These are phyloP conservation scores for Artibeus lituratus DNA, from an alignment of 2,797 vertebrate genomes.

Conservation along the genomic window DNA sequence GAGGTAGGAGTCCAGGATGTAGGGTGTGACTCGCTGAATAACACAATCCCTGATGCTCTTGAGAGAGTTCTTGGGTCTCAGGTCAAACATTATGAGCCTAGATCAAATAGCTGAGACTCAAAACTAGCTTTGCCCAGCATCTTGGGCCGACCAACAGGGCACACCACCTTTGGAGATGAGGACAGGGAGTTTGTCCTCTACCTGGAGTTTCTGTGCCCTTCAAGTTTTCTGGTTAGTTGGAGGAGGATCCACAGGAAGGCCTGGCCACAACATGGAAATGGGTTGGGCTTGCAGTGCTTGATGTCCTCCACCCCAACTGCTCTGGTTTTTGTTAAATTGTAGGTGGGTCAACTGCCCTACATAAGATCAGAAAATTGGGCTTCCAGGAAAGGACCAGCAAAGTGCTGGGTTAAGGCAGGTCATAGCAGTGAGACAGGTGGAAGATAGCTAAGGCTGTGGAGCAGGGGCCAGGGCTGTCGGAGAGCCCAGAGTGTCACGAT, in stretches of 20 bases:
- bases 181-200: not conserved
- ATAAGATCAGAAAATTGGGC: not conserved
- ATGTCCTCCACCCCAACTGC: not conserved
- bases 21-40: not conserved
- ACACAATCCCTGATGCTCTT: not conserved
- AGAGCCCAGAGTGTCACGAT: not conserved
- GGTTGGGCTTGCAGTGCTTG: not conserved
- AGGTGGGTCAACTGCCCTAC: not conserved
- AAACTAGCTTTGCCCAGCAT: not conserved
- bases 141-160: not conserved
- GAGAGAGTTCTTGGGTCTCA: not conserved
- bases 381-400: not conserved
- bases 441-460: not conserved
- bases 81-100: not conserved
- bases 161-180: not conserved
- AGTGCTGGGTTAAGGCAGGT: not conserved
- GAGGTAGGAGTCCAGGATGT: not conserved
- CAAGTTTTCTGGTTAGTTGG: not conserved
- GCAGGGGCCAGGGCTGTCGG: not conserved
- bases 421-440: not conserved
- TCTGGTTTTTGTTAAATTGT: not conserved
- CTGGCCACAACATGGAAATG: not conserved
- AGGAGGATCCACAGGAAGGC: not conserved
- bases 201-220: not conserved
- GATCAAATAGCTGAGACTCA: not conserved